A percentile compares a stretch with the other conserved stretches of the same genome.
phyloP scores from a whole-genome alignment of 2,888 invertebrate genomes.

The Meta bourneti region DNA sequence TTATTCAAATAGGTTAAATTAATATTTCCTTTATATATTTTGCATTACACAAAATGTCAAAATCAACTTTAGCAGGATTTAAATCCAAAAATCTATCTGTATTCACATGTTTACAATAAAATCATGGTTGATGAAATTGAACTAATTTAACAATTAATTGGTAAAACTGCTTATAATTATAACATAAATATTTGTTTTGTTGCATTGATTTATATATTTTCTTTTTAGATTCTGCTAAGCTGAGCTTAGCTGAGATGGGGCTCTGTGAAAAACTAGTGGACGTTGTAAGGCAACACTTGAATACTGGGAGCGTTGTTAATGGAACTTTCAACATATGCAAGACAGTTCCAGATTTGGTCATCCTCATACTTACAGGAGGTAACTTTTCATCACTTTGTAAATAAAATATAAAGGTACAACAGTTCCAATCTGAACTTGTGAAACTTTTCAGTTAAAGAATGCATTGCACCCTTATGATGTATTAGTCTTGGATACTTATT shows the following conservation, averaged over 20 bases:
- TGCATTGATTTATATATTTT: background rate
- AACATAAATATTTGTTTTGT: too few species aligned
- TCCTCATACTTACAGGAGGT: constrained; percentile 93
- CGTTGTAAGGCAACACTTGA: constrained; percentile 87
- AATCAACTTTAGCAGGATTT: too few species aligned
- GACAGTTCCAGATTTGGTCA: constrained; percentile 91
- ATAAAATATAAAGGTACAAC: background rate
- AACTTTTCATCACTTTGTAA: constrained; percentile 74
- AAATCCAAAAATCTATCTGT: too few species aligned
- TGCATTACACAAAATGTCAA: too few species aligned
- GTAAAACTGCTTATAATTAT: too few species aligned
- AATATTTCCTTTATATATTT: too few species aligned
- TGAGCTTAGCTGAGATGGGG: constrained; percentile 87
- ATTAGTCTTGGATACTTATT: too few species aligned
- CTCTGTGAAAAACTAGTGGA: constrained; percentile 88
- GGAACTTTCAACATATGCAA: constrained; percentile 87
- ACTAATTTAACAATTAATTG: background rate
- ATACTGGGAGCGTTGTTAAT: constrained; percentile 83
- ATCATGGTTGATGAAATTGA: background rate
- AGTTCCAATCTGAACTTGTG: background rate
- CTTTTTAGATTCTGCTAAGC: constrained; percentile 88
- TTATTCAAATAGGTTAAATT: too few species aligned
- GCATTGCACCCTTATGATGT: too few species aligned
- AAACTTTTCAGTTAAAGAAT: too few species aligned
- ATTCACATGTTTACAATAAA: too few species aligned